Conservation (phyloP, 2,888 invertebrate genomes). For the Xestoiulus laeticollis region DNA sequence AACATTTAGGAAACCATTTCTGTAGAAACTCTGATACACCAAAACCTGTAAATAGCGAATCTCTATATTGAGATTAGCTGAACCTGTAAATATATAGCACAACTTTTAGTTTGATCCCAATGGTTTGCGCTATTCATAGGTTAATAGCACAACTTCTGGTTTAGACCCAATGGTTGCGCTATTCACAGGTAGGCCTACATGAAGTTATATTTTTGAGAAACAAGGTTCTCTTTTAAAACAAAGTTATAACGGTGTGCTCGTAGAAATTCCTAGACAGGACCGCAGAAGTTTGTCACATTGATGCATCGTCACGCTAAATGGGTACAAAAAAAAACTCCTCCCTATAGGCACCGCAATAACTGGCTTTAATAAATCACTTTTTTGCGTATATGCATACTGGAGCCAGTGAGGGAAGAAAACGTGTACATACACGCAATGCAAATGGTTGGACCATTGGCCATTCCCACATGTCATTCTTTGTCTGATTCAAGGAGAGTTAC, state of each 20-base stretch:
- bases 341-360: neutral
- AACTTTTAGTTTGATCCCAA: too few species aligned
- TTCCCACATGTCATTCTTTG: neutral
- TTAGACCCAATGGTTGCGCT: too few species aligned
- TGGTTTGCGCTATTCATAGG: too few species aligned
- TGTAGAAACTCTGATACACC: too few species aligned
- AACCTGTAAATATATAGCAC: too few species aligned
- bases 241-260: neutral
- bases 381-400: neutral
- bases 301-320: neutral
- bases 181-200: too few species aligned
- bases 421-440: neutral
- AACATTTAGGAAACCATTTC: too few species aligned
- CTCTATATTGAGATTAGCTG: too few species aligned
- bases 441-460: neutral
- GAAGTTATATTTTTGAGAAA: neutral
- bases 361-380: conserved; percentile 18
- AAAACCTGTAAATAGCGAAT: too few species aligned
- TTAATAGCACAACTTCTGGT: too few species aligned
- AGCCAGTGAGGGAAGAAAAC: neutral
- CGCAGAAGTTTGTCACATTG: neutral
- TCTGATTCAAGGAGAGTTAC: neutral
- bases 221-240: neutral
- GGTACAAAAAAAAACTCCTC: neutral
- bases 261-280: neutral